Conservation (phyloP, 2,113 vertebrate genomes). For the Phalacrocorax carbo region DNA sequence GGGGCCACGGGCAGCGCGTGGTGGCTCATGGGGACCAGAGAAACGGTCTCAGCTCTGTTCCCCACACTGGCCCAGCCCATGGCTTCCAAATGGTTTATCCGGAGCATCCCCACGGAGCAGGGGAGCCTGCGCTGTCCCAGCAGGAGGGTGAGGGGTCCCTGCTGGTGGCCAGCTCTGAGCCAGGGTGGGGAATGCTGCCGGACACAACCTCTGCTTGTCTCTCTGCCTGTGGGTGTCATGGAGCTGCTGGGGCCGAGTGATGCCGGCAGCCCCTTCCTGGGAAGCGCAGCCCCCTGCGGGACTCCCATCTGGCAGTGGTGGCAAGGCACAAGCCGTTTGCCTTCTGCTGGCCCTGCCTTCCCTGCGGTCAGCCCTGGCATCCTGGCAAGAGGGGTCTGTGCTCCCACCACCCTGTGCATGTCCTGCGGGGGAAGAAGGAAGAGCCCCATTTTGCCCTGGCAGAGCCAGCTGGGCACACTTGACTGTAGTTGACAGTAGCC, state of each 20-base stretch:
- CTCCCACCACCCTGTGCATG: background rate
- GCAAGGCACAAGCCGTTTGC: background rate
- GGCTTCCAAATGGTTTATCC: too few relatives aligned
- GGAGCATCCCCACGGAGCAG: background rate
- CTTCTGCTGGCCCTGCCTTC: background rate
- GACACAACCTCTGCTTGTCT: background rate
- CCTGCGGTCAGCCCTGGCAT: background rate
- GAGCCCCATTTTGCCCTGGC: background rate
- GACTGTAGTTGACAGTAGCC: background rate
- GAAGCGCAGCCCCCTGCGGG: background rate
- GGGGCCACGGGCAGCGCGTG: accelerated
- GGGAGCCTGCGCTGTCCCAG: background rate
- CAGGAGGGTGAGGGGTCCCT: background rate
- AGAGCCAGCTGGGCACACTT: background rate
- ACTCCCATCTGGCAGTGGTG: background rate
- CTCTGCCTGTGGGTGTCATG: background rate
- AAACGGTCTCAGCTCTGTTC: background rate
- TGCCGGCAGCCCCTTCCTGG: background rate
- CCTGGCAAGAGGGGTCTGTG: background rate
- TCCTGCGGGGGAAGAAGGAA: too few relatives aligned
- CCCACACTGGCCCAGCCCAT: accelerated
- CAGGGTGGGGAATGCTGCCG: background rate
- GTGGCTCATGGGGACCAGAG: accelerated
- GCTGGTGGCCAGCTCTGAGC: background rate
- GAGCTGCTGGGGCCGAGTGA: background rate